Percentiles rank a stretch among this genome's conserved stretches.
These are phyloP conservation scores for Pyrrhosoma nymphula DNA, from an alignment of 2,888 invertebrate genomes.

Conservation along the genomic window DNA sequence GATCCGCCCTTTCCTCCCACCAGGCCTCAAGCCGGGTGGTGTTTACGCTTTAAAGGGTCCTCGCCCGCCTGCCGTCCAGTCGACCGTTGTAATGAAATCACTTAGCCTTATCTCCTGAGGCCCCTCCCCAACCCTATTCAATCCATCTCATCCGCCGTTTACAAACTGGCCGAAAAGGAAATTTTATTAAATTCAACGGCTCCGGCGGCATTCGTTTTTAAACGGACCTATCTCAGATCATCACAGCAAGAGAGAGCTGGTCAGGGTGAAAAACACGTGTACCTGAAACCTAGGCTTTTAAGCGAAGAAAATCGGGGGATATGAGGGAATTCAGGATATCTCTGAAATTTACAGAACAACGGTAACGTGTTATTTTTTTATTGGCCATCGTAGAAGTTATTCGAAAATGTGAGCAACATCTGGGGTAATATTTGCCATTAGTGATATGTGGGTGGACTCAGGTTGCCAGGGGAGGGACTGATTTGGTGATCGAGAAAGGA, in stretches of 20 bases:
- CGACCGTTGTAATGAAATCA: constrained; percentile 32
- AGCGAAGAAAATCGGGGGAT: too few relatives aligned
- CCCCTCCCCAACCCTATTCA: not conserved
- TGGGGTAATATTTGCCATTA: too few relatives aligned
- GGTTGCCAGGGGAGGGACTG: too few relatives aligned
- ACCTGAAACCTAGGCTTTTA: too few relatives aligned
- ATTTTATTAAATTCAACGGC: not conserved
- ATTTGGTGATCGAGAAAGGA: too few relatives aligned
- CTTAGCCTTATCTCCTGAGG: not conserved
- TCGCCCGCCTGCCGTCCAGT: not conserved
- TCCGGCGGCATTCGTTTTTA: not conserved
- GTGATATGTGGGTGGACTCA: too few relatives aligned
- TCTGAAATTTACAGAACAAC: too few relatives aligned
- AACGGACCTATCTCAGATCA: not conserved
- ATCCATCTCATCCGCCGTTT: not conserved
- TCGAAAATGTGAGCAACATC: too few relatives aligned
- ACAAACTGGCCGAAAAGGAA: not conserved
- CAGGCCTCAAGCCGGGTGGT: not conserved
- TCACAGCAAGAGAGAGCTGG: not conserved
- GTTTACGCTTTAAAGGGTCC: constrained; percentile 5
- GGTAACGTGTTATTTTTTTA: too few relatives aligned
- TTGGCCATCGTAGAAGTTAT: too few relatives aligned
- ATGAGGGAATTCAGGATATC: too few relatives aligned
- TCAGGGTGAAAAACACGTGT: too few relatives aligned
- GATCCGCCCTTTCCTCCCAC: not conserved